phyloP scores from a whole-genome alignment of 2,888 invertebrate species.

The Parapristionchus giblindavisi region DNA sequence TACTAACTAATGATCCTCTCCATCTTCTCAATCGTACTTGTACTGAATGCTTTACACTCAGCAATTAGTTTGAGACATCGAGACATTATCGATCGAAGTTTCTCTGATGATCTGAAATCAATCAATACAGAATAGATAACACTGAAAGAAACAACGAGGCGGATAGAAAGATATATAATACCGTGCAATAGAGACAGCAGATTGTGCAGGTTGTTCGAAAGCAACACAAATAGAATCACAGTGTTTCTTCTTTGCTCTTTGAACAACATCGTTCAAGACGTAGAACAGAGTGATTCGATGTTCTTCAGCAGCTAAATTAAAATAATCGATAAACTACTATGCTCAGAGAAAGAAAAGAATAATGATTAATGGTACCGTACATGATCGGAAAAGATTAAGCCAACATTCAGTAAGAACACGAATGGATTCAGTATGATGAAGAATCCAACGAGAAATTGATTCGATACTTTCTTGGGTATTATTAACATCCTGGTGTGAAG shows the following conservation, averaged over 20 bases:
- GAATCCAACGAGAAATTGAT: slow-evolving; percentile 62
- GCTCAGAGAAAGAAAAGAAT: not conserved
- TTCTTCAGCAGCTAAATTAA: slow-evolving; percentile 44
- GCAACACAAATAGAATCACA: slow-evolving; percentile 47
- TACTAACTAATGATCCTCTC: slow-evolving; percentile 52
- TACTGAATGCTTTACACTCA: slow-evolving; percentile 76
- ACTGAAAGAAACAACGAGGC: not conserved
- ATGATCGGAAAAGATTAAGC: slow-evolving; percentile 59
- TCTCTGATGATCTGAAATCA: slow-evolving; percentile 47
- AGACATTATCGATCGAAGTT: slow-evolving; percentile 65
- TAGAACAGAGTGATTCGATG: slow-evolving; percentile 87
- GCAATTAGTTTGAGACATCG: slow-evolving; percentile 73
- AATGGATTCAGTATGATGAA: slow-evolving; percentile 62
- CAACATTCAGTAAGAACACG: slow-evolving; percentile 60
- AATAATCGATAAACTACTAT: not conserved
- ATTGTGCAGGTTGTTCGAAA: slow-evolving; percentile 53
- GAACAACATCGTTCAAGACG: slow-evolving; percentile 98
- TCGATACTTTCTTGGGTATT: slow-evolving; percentile 56
- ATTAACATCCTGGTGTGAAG: slow-evolving; percentile 40
- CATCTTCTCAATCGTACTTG: slow-evolving; percentile 82
- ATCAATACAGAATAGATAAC: not conserved
- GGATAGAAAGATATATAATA: slow-evolving; percentile 7
- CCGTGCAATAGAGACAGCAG: slow-evolving; percentile 51
- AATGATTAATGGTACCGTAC: slow-evolving; percentile 39
- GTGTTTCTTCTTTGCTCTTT: slow-evolving; percentile 76